Evolutionary conservation across 2,113 vertebrate genomes (phyloP).

Genomic region (Macroglossus sobrinus): DNA sequence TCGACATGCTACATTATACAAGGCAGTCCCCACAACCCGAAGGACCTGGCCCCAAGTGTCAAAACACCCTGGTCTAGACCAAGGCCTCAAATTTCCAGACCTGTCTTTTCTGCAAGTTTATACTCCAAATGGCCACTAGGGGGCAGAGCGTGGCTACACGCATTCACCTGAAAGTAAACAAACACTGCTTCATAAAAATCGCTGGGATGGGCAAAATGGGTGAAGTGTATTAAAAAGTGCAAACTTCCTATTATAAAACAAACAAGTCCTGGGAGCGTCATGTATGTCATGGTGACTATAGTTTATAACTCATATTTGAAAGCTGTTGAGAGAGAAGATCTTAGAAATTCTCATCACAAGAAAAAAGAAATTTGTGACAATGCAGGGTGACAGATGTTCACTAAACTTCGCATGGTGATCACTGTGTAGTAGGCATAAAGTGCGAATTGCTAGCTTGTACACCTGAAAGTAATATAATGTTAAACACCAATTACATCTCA

Average conservation of each 20-base stretch:
- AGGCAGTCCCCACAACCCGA: not conserved
- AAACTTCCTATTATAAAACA: not conserved
- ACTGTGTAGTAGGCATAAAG: not conserved
- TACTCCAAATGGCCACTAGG: slow-evolving; percentile 1
- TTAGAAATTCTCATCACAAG: not conserved
- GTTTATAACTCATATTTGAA: not conserved
- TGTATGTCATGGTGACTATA: not conserved
- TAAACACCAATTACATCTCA: not conserved
- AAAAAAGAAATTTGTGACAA: not conserved
- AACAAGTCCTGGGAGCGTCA: no score
- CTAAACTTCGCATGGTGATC: not conserved
- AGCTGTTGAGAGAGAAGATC: not conserved
- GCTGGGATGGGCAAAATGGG: not conserved
- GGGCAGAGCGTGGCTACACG: not conserved
- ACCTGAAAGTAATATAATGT: not conserved
- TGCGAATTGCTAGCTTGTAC: not conserved
- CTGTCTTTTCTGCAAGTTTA: not conserved
- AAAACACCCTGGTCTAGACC: not conserved
- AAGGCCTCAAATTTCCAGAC: not conserved
- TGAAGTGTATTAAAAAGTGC: not conserved
- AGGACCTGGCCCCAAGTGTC: not conserved
- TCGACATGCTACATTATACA: accelerated
- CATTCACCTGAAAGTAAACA: not conserved
- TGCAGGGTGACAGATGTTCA: not conserved
- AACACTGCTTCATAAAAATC: not conserved